Evolutionary conservation across 1,140 invertebrate genomes (phyloP).

Genomic region (Mya arenaria): DNA sequence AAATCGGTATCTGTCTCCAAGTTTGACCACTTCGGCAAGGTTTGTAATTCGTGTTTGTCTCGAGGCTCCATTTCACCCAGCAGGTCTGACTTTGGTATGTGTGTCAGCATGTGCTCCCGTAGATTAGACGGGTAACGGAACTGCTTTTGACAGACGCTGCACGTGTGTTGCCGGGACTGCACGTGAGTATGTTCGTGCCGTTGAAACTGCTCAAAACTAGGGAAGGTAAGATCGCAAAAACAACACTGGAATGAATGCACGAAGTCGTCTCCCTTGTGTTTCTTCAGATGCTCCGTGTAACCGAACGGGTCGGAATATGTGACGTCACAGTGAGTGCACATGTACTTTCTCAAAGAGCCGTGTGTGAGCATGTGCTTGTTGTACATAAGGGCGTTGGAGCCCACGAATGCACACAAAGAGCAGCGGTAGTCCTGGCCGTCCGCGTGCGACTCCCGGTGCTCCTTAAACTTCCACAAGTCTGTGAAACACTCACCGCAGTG

Average conservation of each 20-base stretch:
- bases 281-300: constrained; percentile 70
- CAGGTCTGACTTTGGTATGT: constrained; percentile 31
- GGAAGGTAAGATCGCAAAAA: constrained; percentile 64
- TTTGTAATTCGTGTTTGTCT: background rate
- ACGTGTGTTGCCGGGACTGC: constrained; percentile 64
- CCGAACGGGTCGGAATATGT: constrained; percentile 70
- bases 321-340: constrained; percentile 65
- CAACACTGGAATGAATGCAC: constrained; percentile 68
- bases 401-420: constrained; percentile 68
- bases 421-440: constrained; percentile 70
- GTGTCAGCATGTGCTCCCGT: constrained; percentile 64
- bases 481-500: constrained; percentile 72
- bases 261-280: constrained; percentile 64
- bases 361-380: constrained; percentile 72
- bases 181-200: constrained; percentile 73
- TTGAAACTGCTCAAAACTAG: constrained; percentile 69
- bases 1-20: background rate
- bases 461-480: constrained; percentile 59
- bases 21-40: background rate
- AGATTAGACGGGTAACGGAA: constrained; percentile 66
- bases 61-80: background rate
- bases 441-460: constrained; percentile 71
- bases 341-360: constrained; percentile 58
- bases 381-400: constrained; percentile 65
- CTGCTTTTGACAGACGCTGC: constrained; percentile 65